Conservation (phyloP, 2,113 vertebrate genomes). For the Murina feae region DNA sequence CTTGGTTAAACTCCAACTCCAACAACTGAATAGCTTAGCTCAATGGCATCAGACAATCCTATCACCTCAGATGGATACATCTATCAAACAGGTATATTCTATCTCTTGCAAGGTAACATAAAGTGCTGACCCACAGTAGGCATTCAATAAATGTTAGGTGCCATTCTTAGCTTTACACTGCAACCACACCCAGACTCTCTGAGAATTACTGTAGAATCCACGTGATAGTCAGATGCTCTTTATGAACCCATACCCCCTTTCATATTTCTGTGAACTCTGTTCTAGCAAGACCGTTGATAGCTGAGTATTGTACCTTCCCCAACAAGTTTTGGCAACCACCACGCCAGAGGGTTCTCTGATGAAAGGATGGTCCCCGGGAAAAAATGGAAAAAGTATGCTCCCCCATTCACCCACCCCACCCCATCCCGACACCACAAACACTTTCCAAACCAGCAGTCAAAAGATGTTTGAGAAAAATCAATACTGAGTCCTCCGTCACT, state of each 20-base stretch:
- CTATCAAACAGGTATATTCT: not conserved
- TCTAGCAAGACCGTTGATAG: not conserved
- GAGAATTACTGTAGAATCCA: not conserved
- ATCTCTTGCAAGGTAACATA: not conserved
- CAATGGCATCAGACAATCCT: not conserved
- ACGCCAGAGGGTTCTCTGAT: not conserved
- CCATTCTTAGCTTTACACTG: not conserved
- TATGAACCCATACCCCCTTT: not conserved
- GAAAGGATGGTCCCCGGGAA: not conserved
- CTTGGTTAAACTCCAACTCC: slow-evolving; percentile 2
- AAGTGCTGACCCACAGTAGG: not conserved
- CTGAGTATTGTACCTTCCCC: not conserved
- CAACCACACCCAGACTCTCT: too few species aligned
- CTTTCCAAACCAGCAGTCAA: not conserved
- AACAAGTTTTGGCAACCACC: not conserved
- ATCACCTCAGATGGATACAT: not conserved
- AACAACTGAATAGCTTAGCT: not conserved
- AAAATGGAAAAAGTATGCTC: not conserved
- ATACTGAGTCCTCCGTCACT: not conserved
- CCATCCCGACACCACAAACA: not conserved
- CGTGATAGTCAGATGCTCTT: fast-evolving
- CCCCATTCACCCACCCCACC: not conserved
- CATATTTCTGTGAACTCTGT: not conserved
- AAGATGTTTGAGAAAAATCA: not conserved
- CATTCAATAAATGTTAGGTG: not conserved